Evolutionary conservation across 2,113 vertebrate genomes (phyloP).

Genomic region (Heterotis niloticus): DNA sequence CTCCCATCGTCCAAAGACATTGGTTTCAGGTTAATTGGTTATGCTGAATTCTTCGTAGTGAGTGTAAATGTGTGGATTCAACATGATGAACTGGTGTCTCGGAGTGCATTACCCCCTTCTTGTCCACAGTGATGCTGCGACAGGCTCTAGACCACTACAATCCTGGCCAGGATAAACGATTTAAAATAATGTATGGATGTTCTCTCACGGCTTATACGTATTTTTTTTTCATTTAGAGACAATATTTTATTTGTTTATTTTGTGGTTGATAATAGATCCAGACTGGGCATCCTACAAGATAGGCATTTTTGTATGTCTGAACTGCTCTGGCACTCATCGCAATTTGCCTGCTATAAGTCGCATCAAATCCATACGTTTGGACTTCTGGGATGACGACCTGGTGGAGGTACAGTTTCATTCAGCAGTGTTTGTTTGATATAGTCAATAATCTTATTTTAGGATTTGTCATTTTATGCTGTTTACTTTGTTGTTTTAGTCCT

Average conservation of each 20-base stretch:
- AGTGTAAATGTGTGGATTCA: no score
- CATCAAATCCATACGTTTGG: slow-evolving; percentile 84
- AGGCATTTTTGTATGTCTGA: slow-evolving; percentile 85
- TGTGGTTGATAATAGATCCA: slow-evolving; percentile 64
- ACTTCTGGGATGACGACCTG: slow-evolving; percentile 82
- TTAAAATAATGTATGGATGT: not conserved
- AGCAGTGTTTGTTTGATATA: not conserved
- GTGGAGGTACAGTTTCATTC: slow-evolving; percentile 67
- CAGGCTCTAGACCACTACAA: no score
- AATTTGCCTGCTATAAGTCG: slow-evolving; percentile 73
- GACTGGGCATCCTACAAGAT: slow-evolving; percentile 86
- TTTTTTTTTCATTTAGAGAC: not conserved
- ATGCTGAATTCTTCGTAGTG: no score
- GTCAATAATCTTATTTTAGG: not conserved
- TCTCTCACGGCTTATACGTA: not conserved
- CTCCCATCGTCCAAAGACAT: no score
- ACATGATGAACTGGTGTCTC: no score
- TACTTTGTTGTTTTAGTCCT: not conserved
- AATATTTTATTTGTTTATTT: not conserved
- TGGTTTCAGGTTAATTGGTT: no score
- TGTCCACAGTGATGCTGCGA: no score
- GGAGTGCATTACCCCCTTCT: no score
- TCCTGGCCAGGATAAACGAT: no score
- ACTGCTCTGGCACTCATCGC: slow-evolving; percentile 83
- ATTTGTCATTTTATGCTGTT: no score